Base-by-base conservation (phyloP, 2,113 vertebrate genomes). In the Megaceryle torquata region DNA sequence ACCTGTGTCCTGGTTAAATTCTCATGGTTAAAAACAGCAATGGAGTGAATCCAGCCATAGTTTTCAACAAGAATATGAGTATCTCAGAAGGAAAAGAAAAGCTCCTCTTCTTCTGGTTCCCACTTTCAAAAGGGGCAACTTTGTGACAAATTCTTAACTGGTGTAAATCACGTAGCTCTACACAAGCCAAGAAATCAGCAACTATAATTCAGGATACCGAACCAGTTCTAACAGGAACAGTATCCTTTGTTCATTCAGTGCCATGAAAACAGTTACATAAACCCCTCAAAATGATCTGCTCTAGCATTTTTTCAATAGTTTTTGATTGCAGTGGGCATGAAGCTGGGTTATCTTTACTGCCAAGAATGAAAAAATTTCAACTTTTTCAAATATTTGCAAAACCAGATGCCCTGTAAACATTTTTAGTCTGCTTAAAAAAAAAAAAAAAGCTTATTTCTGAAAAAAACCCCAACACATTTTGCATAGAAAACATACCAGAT, bases 371-470 rank as follows among this genome's bases (percentile, higher is more conserved):
- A 83, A 95, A 83, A 67, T 15, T 26, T 77, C 79, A 71, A 25
- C 11, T 39, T 94, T 91, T 89, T 59, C 54, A 79, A 95, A 82
- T 91, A 95, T 92, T 79, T 82, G n/a, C 75, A 77, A 94, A 87
- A 57, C 80, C 94, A 95, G 91, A 88, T 94, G 82, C 80, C 91
- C 29, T 76, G 50, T 84, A 89, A 89, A 89, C 77, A 5, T 24
- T 37, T 82, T 64, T 39, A 80, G 60, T n/a, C 46, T 3, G 0
- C 77, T 91, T 29, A 9, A 59, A 82, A 81, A 68, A 11, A 6
- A 50, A 51, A 51, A 51, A 51, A 51, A 50, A 51, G 50, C 50
- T 51, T 51, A 48, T 71, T 92, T 68, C 77, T 95, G 92, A 28
- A n/a, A 3, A 28, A 12, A 25, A 51, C 24, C 24, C 22, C 21